A percentile compares a stretch with the other conserved stretches of the same genome.
These are phyloP conservation scores for Portunus trituberculatus DNA, from an alignment of 1,140 invertebrate genomes.

Conservation along the genomic window DNA sequence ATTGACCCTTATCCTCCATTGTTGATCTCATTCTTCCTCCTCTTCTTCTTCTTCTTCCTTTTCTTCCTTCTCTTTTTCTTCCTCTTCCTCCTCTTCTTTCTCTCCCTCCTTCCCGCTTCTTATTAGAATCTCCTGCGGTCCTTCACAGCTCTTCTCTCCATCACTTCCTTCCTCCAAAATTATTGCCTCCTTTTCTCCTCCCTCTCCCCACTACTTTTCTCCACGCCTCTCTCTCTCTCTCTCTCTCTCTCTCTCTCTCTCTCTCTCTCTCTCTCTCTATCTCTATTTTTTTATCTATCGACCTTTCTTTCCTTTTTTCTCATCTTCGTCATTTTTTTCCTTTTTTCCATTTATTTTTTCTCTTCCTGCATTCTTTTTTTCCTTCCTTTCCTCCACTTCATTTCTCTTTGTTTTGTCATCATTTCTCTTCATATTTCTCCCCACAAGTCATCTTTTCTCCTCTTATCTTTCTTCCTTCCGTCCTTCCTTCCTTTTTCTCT, in stretches of 20 bases:
- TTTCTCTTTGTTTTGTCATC: no score
- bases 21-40: background rate
- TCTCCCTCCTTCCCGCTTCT: background rate
- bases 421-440: no score
- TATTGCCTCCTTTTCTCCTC: background rate
- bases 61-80: background rate
- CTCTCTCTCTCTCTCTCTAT: no score
- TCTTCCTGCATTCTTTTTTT: no score
- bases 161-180: background rate
- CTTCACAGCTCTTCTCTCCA: background rate
- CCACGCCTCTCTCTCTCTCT: background rate
- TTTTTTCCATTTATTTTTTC: no score
- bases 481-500: background rate
- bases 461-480: background rate
- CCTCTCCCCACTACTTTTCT: background rate
- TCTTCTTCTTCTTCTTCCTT: background rate
- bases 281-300: no score
- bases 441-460: background rate
- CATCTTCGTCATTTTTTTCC: no score
- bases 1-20: background rate
- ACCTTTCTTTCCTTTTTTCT: no score
- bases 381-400: no score
- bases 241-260: no score
- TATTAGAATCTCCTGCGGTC: background rate
- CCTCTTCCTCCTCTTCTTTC: background rate